These are phyloP conservation scores for Petromus typicus DNA, from an alignment of 2,113 vertebrate species.

Conservation along the genomic window DNA sequence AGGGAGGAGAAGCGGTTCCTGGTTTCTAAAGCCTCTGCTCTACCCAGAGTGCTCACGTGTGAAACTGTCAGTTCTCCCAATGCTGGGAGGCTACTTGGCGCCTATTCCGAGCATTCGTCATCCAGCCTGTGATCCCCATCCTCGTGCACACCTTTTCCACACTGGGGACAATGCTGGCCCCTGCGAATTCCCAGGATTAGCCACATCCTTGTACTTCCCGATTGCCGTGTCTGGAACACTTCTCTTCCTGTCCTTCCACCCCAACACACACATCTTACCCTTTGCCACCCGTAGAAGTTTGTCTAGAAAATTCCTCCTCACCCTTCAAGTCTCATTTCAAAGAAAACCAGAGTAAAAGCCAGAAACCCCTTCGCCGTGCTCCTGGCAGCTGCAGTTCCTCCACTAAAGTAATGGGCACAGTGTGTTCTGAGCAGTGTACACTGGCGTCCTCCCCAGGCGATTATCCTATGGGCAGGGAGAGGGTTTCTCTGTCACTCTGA, in stretches of 20 bases:
- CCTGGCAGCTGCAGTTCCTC: background rate
- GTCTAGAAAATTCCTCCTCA: conserved; percentile 40
- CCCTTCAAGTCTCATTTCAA: conserved; percentile 18
- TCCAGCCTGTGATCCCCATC: background rate
- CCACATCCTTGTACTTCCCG: background rate
- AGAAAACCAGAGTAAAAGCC: background rate
- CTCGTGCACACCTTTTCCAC: background rate
- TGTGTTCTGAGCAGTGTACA: too few relatives aligned
- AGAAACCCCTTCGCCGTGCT: background rate
- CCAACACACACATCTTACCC: background rate
- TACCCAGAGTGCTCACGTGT: background rate
- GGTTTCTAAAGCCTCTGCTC: background rate
- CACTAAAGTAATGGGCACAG: too few relatives aligned
- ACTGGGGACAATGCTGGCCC: background rate
- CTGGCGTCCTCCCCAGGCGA: background rate
- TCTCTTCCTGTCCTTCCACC: background rate
- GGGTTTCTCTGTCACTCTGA: background rate
- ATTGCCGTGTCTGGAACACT: background rate
- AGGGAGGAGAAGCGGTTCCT: background rate
- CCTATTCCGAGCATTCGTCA: background rate
- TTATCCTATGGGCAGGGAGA: background rate
- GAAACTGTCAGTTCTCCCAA: background rate
- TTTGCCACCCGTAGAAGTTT: background rate
- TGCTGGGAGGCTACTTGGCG: background rate
- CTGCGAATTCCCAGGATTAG: background rate